Evolutionary conservation across 1,140 invertebrate genomes (phyloP), one percentile per base, ranked within the genome.

Genomic region (Heterodera schachtii): DNA sequence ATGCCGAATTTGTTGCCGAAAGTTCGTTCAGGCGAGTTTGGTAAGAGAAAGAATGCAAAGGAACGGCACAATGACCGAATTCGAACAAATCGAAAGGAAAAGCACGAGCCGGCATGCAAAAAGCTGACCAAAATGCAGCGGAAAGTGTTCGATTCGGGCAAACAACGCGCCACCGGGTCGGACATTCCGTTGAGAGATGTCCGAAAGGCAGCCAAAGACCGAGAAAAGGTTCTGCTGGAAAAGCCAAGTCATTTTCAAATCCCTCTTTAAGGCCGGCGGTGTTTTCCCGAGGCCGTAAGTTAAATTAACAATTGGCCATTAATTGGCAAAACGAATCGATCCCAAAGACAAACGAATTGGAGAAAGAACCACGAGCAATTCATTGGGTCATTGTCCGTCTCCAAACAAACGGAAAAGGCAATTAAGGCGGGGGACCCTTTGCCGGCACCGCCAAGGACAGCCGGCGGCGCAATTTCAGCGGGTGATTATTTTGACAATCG

Each of bases 321-420:
- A 13, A 4, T 60, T 60, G 19, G 57, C 57, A 5, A 31, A 67
- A 21, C 16, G 21, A 46, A 78, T 67, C 11, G 31, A 67, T 70
- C 11, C 49, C 93, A 93, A 83, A 78, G 76, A 31, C 94, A 94
- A 87, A 93, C 91, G 77, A 94, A 95, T 90, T 98, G 96, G 96
- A 92, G 95, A 11, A 93, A 94, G 89, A 94, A 96, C 87, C 95
- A 97, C 90, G 94, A 97, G 88, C 94, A 95, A 84, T 97, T 98
- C 90, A 95, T 98, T 74, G 91, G 93, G 79, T 93, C 95, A 0
- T 95, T 98, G 80, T 92, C 95, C 31, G 94, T 95, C 2, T 96
- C 96, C 0, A 96, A 97, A 89, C 90, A 91, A 80, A 93, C 94
- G n/a, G 93, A 95, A 87, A 93, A 93, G 1, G 93, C 96, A 90